Evolutionary conservation across 2,797 vertebrate species (phyloP), one percentile per base, ranked within the genome.

Genomic region (Amblyraja radiata): DNA sequence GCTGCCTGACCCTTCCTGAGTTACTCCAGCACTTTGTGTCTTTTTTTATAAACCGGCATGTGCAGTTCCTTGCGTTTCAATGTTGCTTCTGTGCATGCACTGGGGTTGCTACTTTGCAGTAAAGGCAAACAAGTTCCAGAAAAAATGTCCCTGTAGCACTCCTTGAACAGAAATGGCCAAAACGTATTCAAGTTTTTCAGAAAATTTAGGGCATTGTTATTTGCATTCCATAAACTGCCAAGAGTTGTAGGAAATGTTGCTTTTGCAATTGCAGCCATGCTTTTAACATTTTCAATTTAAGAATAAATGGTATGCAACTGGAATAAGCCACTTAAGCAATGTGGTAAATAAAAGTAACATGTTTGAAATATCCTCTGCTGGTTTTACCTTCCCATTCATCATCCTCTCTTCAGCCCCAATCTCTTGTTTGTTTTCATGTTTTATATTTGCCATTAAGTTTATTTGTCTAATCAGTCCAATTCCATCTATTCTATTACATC

Each of bases 381-480:
- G 78, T 39, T 79, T 36, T 79, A 39, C 36, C 36, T 79, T 21
- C 78, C 14, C 36, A 79, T 79, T 79, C 78, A 79, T 79, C 32
- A 79, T 39, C 78, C 36, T 79, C 78, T 21, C 32, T 79, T 79
- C 78, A 39, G 78, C 78, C 78, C 78, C 78, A 79, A 79, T 79
- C 78, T 79, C 78, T 18, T 39, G 9, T 3, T 78, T 32, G 28
- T 32, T 78, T n/a, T 78, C n/a, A 78, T 78, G 78, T 79, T 79
- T 36, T 79, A 79, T 79, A 79, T 79, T 79, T 79, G 36, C 11
- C 16, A 36, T n/a, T 36, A 79, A 13, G 36, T 23, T 18, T 79
- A 79, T 79, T 36, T 39, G 7, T 79, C 78, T 39, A 79, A 79
- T 79, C 78, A 39, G 36, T 36, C 11, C 36, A 79, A 39, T 79